phyloP scores from a whole-genome alignment of 2,888 invertebrate genomes.

The Mamestra brassicae region DNA sequence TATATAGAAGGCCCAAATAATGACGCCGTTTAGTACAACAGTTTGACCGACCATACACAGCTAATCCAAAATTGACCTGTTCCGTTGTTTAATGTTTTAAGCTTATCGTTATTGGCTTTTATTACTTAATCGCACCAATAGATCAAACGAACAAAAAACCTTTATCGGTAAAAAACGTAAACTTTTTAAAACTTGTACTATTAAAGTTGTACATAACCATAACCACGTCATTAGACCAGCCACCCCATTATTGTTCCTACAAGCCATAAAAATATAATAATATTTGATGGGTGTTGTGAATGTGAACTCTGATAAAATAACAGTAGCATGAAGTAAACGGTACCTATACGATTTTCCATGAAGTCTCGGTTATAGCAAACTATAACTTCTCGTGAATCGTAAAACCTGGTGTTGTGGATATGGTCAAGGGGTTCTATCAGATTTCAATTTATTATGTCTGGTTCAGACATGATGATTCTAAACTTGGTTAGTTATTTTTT shows the following conservation, averaged over 20 bases:
- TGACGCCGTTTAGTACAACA: constrained; percentile 4
- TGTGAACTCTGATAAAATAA: constrained; percentile 33
- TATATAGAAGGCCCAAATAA: background rate
- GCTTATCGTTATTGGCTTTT: constrained; percentile 81
- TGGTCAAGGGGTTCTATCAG: constrained; percentile 1
- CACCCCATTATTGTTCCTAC: constrained; percentile 55
- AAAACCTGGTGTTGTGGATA: constrained; percentile 14
- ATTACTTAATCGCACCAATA: constrained; percentile 85
- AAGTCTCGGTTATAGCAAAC: background rate
- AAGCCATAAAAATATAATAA: constrained; percentile 59
- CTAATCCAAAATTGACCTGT: constrained; percentile 77
- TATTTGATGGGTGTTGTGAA: constrained; percentile 50
- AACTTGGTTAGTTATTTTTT: background rate
- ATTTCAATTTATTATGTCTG: background rate
- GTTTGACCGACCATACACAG: constrained; percentile 27
- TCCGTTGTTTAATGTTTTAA: constrained; percentile 80
- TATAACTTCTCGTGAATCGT: background rate
- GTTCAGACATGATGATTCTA: background rate
- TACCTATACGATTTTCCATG: constrained; percentile 33
- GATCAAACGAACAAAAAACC: constrained; percentile 76
- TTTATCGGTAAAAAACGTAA: constrained; percentile 66
- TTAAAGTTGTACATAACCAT: constrained; percentile 57
- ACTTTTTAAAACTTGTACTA: constrained; percentile 55
- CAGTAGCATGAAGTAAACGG: constrained; percentile 53
- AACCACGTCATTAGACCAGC: constrained; percentile 57